Conservation (phyloP, 2,888 invertebrate genomes). For the Sinotaia quadrata region DNA sequence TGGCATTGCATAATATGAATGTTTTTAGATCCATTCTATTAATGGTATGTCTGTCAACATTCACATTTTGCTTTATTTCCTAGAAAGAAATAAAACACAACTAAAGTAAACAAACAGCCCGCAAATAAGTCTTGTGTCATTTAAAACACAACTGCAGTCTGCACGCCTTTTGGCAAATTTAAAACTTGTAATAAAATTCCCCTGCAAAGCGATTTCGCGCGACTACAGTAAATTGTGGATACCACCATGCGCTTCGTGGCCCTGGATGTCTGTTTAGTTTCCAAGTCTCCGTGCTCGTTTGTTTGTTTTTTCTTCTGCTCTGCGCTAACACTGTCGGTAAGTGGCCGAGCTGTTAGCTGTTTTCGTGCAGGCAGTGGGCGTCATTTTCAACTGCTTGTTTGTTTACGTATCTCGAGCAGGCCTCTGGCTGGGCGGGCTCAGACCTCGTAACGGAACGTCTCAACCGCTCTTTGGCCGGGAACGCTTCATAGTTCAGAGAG, state of each 20-base stretch:
- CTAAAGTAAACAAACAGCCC: no score
- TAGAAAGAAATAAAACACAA: no score
- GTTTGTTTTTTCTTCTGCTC: slow-evolving; percentile 17
- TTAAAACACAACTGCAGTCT: no score
- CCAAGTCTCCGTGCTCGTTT: slow-evolving; percentile 8
- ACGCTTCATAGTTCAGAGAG: neutral
- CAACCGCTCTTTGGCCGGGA: neutral
- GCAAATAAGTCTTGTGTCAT: no score
- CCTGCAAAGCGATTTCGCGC: no score
- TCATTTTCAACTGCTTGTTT: slow-evolving; percentile 8
- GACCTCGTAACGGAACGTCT: no score
- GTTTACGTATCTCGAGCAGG: neutral
- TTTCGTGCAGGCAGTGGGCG: neutral
- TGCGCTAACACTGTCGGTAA: neutral
- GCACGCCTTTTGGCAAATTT: no score
- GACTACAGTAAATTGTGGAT: slow-evolving; percentile 12
- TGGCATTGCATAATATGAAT: no score
- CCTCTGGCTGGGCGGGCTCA: neutral
- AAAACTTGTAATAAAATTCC: no score
- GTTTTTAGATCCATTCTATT: no score
- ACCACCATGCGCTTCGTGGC: neutral
- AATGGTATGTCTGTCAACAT: no score
- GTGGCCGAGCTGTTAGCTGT: neutral
- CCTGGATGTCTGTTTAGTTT: slow-evolving; percentile 9
- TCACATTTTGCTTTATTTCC: no score